Conservation (phyloP, 2,113 vertebrate genomes). For the Gnathonemus longibarbis region DNA sequence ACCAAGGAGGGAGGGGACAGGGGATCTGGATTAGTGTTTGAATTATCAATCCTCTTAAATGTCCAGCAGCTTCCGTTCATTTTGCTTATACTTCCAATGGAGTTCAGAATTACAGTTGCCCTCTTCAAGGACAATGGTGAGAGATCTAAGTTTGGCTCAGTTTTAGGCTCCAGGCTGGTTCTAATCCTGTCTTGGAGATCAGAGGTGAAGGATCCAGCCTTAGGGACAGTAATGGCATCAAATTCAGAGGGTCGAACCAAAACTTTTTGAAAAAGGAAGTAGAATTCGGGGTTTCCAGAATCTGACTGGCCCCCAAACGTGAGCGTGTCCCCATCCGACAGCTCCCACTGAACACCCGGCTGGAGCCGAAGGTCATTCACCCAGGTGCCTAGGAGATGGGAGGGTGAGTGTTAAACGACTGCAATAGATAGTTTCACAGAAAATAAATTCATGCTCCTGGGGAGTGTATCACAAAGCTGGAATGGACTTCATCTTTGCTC, state of each 20-base stretch:
- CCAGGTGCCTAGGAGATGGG: slow-evolving; percentile 66
- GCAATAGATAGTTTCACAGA: neutral
- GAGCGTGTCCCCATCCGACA: slow-evolving; percentile 76
- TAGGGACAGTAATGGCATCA: slow-evolving; percentile 76
- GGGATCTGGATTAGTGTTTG: slow-evolving; percentile 43
- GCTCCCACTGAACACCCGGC: slow-evolving; percentile 60
- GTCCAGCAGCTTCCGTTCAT: slow-evolving; percentile 70
- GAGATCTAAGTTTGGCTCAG: slow-evolving; percentile 47
- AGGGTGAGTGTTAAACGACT: neutral
- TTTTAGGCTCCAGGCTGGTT: slow-evolving; percentile 53
- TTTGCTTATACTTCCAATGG: slow-evolving; percentile 86
- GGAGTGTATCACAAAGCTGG: neutral
- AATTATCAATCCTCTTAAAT: slow-evolving; percentile 52
- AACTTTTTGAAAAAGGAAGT: slow-evolving; percentile 87
- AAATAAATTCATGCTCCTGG: neutral
- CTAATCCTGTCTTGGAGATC: slow-evolving; percentile 58
- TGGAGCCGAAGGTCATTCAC: slow-evolving; percentile 76
- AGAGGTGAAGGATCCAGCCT: slow-evolving; percentile 62
- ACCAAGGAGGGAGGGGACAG: slow-evolving; percentile 33
- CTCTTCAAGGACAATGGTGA: slow-evolving; percentile 61
- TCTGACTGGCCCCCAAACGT: slow-evolving; percentile 62
- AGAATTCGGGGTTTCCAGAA: slow-evolving; percentile 67
- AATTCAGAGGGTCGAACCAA: slow-evolving; percentile 79
- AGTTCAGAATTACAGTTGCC: slow-evolving; percentile 80
- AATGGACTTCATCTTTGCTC: neutral